Percentiles rank a stretch among this genome's conserved stretches.
Evolutionary conservation across 2,888 invertebrate genomes (phyloP).

Genomic region (Flabesymbios commensalis): DNA sequence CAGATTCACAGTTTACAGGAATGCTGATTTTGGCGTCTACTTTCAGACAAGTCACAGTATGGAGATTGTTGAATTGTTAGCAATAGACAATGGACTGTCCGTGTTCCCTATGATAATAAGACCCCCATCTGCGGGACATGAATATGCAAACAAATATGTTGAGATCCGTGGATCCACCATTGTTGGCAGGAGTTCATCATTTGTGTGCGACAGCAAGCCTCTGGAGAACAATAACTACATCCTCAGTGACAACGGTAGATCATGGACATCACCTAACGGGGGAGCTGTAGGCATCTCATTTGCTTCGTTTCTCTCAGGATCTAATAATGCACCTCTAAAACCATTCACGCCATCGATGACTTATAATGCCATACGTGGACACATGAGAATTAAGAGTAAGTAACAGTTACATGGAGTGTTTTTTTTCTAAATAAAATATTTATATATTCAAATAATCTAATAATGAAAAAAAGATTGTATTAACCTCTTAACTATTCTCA

Average conservation of each 20-base stretch:
- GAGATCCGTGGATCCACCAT: slow-evolving; percentile 35
- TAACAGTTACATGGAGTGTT: too few relatives aligned
- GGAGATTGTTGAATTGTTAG: slow-evolving; percentile 32
- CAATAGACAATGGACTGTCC: slow-evolving; percentile 47
- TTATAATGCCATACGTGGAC: slow-evolving; percentile 45
- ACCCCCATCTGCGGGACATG: slow-evolving; percentile 28
- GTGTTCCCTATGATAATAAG: slow-evolving; percentile 43
- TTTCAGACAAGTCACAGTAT: slow-evolving; percentile 22
- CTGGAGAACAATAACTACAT: slow-evolving; percentile 1
- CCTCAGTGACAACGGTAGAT: slow-evolving; percentile 6
- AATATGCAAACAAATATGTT: slow-evolving; percentile 11
- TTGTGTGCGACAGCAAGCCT: slow-evolving; percentile 38
- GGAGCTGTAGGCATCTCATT: slow-evolving; percentile 40
- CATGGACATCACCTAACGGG: slow-evolving; percentile 5
- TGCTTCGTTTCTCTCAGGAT: slow-evolving; percentile 37
- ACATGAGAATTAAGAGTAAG: slow-evolving; percentile 37
- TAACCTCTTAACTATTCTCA: too few relatives aligned
- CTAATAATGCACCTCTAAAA: slow-evolving; percentile 46
- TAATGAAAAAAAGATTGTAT: background rate
- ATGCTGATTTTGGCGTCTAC: slow-evolving; percentile 49
- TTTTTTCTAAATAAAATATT: too few relatives aligned
- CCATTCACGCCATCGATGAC: slow-evolving; percentile 42
- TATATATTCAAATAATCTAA: too few relatives aligned
- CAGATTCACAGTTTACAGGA: slow-evolving; percentile 44
- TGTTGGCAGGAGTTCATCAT: slow-evolving; percentile 43